Conservation (phyloP, 2,888 invertebrate species). For the Tachina lurida region DNA sequence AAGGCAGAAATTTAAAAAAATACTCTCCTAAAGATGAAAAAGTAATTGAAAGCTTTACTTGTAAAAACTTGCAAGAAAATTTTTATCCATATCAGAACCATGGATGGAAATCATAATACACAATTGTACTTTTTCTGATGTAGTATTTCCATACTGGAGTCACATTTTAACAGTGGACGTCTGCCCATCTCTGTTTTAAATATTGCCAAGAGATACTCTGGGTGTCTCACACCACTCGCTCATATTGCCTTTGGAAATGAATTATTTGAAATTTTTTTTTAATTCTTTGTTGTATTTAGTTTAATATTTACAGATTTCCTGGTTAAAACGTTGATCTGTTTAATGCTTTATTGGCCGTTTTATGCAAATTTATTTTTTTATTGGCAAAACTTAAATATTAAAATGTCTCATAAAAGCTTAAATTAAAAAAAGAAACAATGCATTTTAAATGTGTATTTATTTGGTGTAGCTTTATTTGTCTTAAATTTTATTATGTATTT, state of each 20-base stretch:
- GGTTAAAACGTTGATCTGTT: conserved; percentile 49
- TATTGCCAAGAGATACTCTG: neutral
- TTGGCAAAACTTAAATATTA: conserved; percentile 19
- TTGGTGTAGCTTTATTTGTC: conserved; percentile 10
- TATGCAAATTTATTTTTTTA: conserved; percentile 55
- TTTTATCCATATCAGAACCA: too few relatives aligned
- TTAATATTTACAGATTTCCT: conserved; percentile 60
- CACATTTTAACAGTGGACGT: neutral
- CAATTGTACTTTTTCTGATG: too few relatives aligned
- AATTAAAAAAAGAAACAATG: neutral
- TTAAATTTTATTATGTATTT: neutral
- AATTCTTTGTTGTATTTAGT: conserved; percentile 29
- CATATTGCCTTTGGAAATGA: conserved; percentile 27
- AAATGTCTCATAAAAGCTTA: conserved; percentile 32
- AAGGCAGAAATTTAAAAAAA: too few relatives aligned
- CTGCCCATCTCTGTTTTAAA: neutral
- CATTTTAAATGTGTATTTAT: neutral
- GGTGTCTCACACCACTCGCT: neutral
- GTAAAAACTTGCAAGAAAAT: too few relatives aligned
- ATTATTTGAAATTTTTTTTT: conserved; percentile 2
- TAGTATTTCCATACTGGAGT: too few relatives aligned
- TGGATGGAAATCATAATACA: too few relatives aligned
- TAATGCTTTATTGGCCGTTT: conserved; percentile 22
- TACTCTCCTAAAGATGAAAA: too few relatives aligned
- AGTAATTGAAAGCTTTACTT: too few relatives aligned